Evolutionary conservation across 1,140 invertebrate genomes (phyloP), one percentile per base, ranked within the genome.

Genomic region (Brachionus asplanchnoidis): DNA sequence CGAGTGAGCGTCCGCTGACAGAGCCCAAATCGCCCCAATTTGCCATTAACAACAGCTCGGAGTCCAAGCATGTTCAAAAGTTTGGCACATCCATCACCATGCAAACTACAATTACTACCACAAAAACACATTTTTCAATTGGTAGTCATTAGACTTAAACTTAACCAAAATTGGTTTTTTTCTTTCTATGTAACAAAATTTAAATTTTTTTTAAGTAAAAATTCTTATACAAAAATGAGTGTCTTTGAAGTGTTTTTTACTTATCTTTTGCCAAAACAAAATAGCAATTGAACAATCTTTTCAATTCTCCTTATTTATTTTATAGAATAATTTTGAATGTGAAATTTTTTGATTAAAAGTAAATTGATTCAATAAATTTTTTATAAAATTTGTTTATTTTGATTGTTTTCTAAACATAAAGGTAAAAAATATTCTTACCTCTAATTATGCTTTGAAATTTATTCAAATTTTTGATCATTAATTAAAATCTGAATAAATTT

Each of bases 1-100:
- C 87, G 1, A 88, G 89, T 85, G 87, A 87, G 12, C 88, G 87
- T 66, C 89, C 88, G 2, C 70, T 89, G 12, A 91, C 91, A 20
- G 79, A 85, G 6, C 87, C 91, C 0, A 82, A 87, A 56, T 88
- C 89, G 11, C 91, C 91, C 14, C 73, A 50, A 50, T 77, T 77
- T 20, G 73, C 73, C 3, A 73, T 73, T 3, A 73, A 73, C 20
- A 40, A 73, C 12, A 73, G 68, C 7, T 40, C 68, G 7, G 68
- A 42, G 32, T 5, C 68, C 6, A 73, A 73, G 9, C 11, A 20
- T 73, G 28, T 23, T 42, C 28, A 40, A 40, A 73, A 73, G 17
- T 42, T 42, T 2, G 44, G 36, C 40, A 44, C 68, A 42, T 42
- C 40, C n/a, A 6, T 73, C 4, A 42, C 36, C 9, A 42, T 40